Conservation (phyloP, 2,797 vertebrate genomes). For the Pseudochaenichthys georgianus region DNA sequence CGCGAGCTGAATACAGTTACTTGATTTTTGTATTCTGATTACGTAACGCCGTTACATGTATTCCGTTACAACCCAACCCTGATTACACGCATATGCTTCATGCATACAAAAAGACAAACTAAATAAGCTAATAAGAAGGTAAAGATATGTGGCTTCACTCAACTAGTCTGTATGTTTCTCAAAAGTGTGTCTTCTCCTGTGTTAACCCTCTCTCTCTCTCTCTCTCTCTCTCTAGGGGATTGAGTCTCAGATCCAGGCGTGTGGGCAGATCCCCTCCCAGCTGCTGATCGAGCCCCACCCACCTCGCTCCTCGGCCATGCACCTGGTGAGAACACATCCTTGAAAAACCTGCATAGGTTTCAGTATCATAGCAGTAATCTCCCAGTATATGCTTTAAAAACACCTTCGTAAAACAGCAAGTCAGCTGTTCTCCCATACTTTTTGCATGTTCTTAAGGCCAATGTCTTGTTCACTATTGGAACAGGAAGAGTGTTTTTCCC, state of each 20-base stretch:
- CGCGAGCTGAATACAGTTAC: no score
- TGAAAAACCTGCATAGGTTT: background rate
- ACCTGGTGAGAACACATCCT: slow-evolving; percentile 90
- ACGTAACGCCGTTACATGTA: no score
- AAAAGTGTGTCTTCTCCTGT: background rate
- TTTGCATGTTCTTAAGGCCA: background rate
- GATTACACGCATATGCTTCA: background rate
- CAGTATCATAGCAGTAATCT: background rate
- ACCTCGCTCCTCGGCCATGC: slow-evolving; percentile 97
- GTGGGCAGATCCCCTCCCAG: slow-evolving; percentile 96
- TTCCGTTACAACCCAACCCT: no score
- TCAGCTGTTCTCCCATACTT: background rate
- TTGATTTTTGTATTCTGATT: no score
- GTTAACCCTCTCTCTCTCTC: background rate
- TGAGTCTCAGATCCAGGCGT: slow-evolving; percentile 93
- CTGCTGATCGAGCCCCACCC: slow-evolving; percentile 98
- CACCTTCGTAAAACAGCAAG: background rate
- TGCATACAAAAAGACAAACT: background rate
- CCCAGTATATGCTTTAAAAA: background rate
- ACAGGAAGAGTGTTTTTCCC: background rate
- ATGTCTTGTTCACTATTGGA: background rate
- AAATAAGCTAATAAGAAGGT: background rate
- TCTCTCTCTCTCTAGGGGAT: slow-evolving; percentile 82
- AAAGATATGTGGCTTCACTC: background rate
- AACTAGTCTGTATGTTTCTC: background rate